Evolutionary conservation across 1,140 invertebrate species (phyloP).

Genomic region (Pissodes strobi): DNA sequence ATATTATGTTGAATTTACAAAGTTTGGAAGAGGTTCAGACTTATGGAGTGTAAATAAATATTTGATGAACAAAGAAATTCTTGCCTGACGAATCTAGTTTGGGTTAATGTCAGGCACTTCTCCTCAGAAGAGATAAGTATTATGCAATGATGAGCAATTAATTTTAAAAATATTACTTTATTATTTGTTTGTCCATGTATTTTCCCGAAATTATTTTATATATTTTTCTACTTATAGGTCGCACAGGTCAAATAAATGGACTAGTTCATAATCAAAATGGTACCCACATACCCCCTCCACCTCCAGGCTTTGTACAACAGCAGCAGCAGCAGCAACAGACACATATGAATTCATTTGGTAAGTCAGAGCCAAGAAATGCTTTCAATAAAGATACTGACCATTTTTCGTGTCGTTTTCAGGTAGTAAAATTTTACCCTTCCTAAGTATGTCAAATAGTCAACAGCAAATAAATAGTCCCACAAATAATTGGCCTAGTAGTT

Average conservation of each 20-base stretch:
- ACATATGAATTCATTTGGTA: slow-evolving; percentile 58
- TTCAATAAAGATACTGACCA: not conserved
- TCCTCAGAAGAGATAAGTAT: too few species aligned
- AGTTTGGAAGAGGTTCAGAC: too few species aligned
- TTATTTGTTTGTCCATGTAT: not conserved
- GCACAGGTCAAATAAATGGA: slow-evolving; percentile 49
- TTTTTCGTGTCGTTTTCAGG: too few species aligned
- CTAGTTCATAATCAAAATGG: slow-evolving; percentile 49
- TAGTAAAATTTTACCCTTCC: slow-evolving; percentile 58
- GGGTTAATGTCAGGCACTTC: too few species aligned
- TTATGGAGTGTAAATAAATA: too few species aligned
- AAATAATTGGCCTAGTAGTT: slow-evolving; percentile 53
- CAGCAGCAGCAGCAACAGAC: slow-evolving; percentile 49
- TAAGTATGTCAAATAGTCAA: slow-evolving; percentile 55
- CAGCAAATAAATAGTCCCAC: slow-evolving; percentile 47
- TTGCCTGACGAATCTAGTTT: too few species aligned
- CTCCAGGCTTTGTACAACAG: slow-evolving; percentile 55
- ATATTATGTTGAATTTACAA: not conserved
- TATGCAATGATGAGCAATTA: too few species aligned
- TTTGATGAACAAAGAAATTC: too few species aligned
- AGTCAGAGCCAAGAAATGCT: slow-evolving; percentile 29
- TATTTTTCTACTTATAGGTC: slow-evolving; percentile 26
- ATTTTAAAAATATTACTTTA: too few species aligned
- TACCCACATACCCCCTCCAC: slow-evolving; percentile 50
- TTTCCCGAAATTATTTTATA: not conserved